phyloP scores from a whole-genome alignment of 2,113 vertebrate species.

The Myanophis thanlyinensis region DNA sequence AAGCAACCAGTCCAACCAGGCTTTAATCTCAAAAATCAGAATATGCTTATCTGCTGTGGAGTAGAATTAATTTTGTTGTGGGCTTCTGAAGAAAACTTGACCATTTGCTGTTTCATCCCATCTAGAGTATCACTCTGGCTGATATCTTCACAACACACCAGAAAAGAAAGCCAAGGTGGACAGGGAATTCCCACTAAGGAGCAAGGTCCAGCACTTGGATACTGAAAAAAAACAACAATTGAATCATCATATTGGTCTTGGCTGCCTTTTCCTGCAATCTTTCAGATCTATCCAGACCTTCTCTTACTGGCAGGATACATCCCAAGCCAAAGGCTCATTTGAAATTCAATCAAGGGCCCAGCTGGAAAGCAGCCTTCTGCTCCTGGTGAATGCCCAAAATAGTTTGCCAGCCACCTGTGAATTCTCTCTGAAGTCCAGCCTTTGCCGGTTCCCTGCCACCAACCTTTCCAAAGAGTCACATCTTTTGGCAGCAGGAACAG shows the following conservation, averaged over 20 bases:
- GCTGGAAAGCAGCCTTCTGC: not conserved
- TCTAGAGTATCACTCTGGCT: not conserved
- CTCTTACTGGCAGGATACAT: not conserved
- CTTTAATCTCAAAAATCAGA: slow-evolving; percentile 1
- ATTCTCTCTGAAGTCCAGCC: not conserved
- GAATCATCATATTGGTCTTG: not conserved
- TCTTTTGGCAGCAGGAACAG: not conserved
- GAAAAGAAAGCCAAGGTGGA: not conserved
- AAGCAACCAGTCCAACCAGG: not conserved
- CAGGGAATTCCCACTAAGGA: not conserved
- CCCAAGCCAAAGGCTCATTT: not conserved
- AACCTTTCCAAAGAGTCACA: not conserved
- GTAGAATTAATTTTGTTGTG: not conserved
- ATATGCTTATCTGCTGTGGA: not conserved
- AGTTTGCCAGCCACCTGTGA: slow-evolving; percentile 2
- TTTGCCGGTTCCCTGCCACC: not conserved
- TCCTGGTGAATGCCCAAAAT: not conserved
- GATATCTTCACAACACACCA: not conserved
- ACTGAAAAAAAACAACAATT: not conserved
- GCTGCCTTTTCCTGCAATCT: not conserved
- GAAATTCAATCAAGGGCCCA: not conserved
- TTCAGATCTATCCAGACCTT: not conserved
- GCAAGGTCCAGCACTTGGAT: not conserved
- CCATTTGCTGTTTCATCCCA: not conserved
- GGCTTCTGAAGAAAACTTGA: not conserved